These are phyloP conservation scores for Mesocricetus auratus DNA, from an alignment of 2,113 vertebrate species.

Conservation along the genomic window DNA sequence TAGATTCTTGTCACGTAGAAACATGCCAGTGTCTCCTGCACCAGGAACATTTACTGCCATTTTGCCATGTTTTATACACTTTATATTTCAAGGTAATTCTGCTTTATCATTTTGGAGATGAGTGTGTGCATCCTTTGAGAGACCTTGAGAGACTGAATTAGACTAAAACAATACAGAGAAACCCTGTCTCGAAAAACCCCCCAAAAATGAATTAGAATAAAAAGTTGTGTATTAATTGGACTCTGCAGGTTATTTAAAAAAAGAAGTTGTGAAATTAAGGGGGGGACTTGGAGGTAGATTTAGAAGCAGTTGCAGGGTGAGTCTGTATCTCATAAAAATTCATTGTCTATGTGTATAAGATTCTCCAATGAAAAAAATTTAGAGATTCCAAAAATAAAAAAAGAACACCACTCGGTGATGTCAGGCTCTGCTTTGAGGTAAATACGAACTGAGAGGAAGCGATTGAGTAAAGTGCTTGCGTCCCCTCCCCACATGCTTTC, in stretches of 20 bases:
- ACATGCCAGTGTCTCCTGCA: fast-evolving
- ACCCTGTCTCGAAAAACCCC: too few species aligned
- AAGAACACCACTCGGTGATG: not conserved
- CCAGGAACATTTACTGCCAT: fast-evolving
- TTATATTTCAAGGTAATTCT: not conserved
- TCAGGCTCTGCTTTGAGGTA: not conserved
- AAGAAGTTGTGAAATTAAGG: not conserved
- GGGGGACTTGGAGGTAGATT: fast-evolving
- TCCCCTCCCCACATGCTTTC: not conserved
- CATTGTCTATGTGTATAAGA: not conserved
- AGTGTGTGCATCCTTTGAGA: not conserved
- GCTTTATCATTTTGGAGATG: not conserved
- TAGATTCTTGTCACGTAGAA: not conserved
- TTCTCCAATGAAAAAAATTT: not conserved
- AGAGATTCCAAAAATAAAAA: not conserved
- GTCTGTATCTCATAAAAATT: not conserved
- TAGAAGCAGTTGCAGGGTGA: not conserved
- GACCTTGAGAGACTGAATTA: not conserved
- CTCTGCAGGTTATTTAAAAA: not conserved
- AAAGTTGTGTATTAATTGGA: not conserved
- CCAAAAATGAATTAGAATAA: not conserved
- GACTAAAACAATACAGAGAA: too few species aligned
- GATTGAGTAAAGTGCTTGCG: fast-evolving
- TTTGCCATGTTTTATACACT: not conserved
- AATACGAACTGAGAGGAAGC: not conserved